Evolutionary conservation across 1,140 invertebrate species (phyloP).

Genomic region (Eueides isabella): DNA sequence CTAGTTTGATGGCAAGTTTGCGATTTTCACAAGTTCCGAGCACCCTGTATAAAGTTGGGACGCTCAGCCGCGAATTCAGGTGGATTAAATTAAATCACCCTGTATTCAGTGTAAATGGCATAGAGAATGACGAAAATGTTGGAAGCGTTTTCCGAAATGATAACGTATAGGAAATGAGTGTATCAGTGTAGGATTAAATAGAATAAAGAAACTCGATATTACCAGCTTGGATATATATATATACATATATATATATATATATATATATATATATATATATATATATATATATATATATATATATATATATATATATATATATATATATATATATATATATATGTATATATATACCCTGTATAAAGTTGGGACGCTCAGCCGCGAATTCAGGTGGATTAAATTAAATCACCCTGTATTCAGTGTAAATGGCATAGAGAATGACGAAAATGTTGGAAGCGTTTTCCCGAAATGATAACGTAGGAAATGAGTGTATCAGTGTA

Average conservation of each 20-base stretch:
- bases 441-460: not conserved
- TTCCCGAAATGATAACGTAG: not conserved
- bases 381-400: conserved; percentile 16
- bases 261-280: too few species aligned
- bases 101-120: conserved; percentile 7
- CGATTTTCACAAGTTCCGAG: conserved; percentile 25
- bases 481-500: not conserved
- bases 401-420: conserved; percentile 12
- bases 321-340: too few species aligned
- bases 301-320: too few species aligned
- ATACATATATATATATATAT: too few species aligned
- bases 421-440: not conserved
- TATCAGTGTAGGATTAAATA: not conserved
- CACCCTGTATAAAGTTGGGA: conserved; percentile 14
- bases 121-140: not conserved
- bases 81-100: conserved; percentile 14
- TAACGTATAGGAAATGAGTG: not conserved
- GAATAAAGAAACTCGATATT: not conserved
- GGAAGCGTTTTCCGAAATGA: not conserved
- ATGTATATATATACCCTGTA: too few species aligned
- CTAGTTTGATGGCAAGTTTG: conserved; percentile 27
- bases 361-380: conserved; percentile 5
- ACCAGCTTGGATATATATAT: too few species aligned
- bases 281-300: too few species aligned
- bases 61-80: conserved; percentile 9